Evolutionary conservation across 2,888 invertebrate genomes (phyloP).

Genomic region (Tetheella fluctuosa): DNA sequence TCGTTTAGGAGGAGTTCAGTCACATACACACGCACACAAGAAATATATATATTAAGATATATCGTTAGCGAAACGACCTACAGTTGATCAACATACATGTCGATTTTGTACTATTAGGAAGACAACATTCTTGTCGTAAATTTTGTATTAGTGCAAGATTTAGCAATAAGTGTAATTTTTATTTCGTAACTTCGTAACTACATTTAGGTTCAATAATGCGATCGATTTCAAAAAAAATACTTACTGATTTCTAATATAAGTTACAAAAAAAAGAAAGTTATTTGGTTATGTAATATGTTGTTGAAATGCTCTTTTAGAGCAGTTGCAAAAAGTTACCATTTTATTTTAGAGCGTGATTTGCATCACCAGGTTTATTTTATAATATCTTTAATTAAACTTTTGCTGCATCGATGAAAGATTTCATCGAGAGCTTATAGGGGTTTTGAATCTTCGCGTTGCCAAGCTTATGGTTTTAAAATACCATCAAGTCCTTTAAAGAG

Average conservation of each 20-base stretch:
- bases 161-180: too few relatives aligned
- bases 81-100: too few relatives aligned
- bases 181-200: too few relatives aligned
- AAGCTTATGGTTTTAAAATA: slow-evolving; percentile 11
- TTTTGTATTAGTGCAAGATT: neutral
- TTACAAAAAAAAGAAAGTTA: neutral
- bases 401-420: neutral
- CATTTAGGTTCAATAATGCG: too few relatives aligned
- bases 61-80: too few relatives aligned
- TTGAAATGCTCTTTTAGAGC: neutral
- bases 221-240: neutral
- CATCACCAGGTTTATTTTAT: neutral
- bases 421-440: neutral
- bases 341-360: neutral
- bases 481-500: slow-evolving; percentile 8
- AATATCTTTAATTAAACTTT: slow-evolving; percentile 1
- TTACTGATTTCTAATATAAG: neutral
- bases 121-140: neutral
- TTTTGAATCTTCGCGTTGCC: neutral
- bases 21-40: too few relatives aligned
- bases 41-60: too few relatives aligned
- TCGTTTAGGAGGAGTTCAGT: too few relatives aligned
- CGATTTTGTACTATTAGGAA: neutral
- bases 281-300: too few relatives aligned
- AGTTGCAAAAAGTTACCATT: neutral